phyloP scores from a whole-genome alignment of 2,113 vertebrate genomes.

The Serilophus lunatus region DNA sequence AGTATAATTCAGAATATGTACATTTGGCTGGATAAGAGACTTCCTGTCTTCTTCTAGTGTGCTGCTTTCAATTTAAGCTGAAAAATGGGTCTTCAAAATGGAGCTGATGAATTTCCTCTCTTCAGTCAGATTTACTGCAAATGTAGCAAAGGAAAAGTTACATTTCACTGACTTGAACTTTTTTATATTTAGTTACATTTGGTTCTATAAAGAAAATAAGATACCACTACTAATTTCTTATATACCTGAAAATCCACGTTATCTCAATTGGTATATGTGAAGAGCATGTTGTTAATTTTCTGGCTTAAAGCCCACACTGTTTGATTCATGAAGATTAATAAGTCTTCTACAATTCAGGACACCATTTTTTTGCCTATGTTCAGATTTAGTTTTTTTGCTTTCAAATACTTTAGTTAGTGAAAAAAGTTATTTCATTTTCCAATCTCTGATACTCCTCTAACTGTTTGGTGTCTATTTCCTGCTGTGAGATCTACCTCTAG shows the following conservation, averaged over 20 bases:
- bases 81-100: not conserved
- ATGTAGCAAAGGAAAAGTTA: not conserved
- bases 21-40: not conserved
- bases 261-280: not conserved
- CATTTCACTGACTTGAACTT: not conserved
- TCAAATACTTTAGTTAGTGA: not conserved
- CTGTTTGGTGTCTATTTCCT: not conserved
- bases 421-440: not conserved
- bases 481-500: not conserved
- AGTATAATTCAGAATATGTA: not conserved
- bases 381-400: not conserved
- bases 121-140: not conserved
- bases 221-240: not conserved
- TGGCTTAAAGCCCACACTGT: not conserved
- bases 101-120: not conserved
- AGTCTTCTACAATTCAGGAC: not conserved
- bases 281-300: not conserved
- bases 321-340: not conserved
- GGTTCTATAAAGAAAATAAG: not conserved
- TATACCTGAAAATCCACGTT: not conserved
- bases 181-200: not conserved
- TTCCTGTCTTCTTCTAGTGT: not conserved
- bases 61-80: not conserved
- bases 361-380: not conserved
- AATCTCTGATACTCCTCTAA: not conserved